Base-by-base conservation (phyloP, 2,888 invertebrate genomes). In the Steinernema scapterisci region DNA sequence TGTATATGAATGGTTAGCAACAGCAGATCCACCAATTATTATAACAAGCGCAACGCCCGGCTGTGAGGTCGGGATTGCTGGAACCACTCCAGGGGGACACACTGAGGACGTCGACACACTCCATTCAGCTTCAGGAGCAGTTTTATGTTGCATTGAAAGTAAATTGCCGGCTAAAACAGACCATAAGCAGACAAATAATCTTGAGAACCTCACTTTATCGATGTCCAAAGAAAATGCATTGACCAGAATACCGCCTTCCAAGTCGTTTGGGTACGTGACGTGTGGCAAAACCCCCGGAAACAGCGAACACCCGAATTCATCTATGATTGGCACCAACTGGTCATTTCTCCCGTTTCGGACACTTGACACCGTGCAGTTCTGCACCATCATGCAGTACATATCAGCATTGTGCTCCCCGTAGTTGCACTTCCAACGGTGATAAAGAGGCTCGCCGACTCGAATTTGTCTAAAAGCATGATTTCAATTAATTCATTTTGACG, bases 341-440 rank as follows among this genome's bases (percentile, higher is more conserved):
- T 73, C 44, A n/a, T 48, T 45, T 16, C n/a, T 51, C 27, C 54
- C 70, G 16, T 78, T 75, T n/a, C 75, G 70, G 25, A 54, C 27
- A 75, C 77, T 78, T 11, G 84, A 79, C 23, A 87, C 84, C 13
- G 83, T 83, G 74, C 87, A 87, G 76, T 83, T 84, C 75, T 85
- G 80, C 31, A 87, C 87, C 79, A 86, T 79, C 56, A 87, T 81
- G 78, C 87, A 87, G 77, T 85, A 87, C 45, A 86, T 71, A 46
- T 78, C 76, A 21, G 78, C 79, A 13, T 73, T 75, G 13, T 54
- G 48, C 6, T 72, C 77, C 0, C 79, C 78, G 54, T 83, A 80
- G 54, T 77, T 72, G 73, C 87, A 87, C 21, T 78, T 73, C 87
- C 87, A 87, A 16, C 76, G 78, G 73, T 84, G 84, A 72, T 79